Conservation (phyloP, 2,113 vertebrate species). For the Pygoscelis antarcticus region DNA sequence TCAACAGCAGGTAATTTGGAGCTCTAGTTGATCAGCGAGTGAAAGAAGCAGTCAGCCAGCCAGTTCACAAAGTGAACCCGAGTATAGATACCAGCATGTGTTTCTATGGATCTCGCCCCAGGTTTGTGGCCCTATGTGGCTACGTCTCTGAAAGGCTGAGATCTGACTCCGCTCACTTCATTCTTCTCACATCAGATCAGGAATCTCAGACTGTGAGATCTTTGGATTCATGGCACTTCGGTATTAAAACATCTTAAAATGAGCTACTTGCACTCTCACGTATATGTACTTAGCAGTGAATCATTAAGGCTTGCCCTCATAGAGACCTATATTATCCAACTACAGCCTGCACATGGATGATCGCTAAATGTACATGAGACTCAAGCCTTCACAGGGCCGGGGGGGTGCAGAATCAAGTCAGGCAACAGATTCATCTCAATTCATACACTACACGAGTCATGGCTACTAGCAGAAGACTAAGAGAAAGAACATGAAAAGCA, state of each 20-base stretch:
- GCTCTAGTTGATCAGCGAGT: neutral
- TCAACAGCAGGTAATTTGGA: neutral
- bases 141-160: neutral
- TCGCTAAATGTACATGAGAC: neutral
- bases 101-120: neutral
- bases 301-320: neutral
- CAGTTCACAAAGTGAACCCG: neutral
- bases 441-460: neutral
- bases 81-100: neutral
- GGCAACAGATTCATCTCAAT: neutral
- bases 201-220: neutral
- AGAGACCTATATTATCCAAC: neutral
- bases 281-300: neutral
- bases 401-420: neutral
- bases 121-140: neutral
- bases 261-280: neutral
- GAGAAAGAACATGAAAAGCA: neutral
- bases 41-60: neutral
- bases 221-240: neutral
- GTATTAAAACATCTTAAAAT: neutral
- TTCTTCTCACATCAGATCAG: neutral
- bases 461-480: neutral
- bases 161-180: neutral
- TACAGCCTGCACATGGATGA: neutral
- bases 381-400: neutral